Evolutionary conservation across 2,113 vertebrate genomes (phyloP).

Genomic region (Anser brachyrhynchus): DNA sequence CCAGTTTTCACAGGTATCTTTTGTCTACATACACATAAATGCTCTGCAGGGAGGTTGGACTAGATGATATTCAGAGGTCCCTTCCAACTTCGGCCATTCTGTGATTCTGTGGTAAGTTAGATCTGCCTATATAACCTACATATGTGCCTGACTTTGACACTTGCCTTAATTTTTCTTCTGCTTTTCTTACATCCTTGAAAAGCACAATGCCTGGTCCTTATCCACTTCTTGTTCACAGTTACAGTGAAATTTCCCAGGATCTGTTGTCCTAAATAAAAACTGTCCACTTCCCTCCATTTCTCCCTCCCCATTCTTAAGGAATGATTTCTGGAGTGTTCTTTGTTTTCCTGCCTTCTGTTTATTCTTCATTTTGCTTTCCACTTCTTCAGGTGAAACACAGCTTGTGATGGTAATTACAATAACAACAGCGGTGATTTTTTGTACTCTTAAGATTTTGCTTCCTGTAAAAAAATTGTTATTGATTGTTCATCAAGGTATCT

Average conservation of each 20-base stretch:
- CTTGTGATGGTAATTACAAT: background rate
- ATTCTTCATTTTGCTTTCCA: background rate
- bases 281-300: background rate
- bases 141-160: background rate
- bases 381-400: slow-evolving; percentile 13
- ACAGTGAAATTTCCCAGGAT: background rate
- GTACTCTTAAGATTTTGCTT: background rate
- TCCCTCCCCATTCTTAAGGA: background rate
- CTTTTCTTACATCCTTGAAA: background rate
- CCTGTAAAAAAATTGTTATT: slow-evolving; percentile 57
- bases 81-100: no score
- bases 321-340: background rate
- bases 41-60: no score
- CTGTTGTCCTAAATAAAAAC: background rate
- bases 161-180: background rate
- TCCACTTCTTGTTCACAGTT: background rate
- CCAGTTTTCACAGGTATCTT: background rate
- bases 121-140: background rate
- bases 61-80: no score
- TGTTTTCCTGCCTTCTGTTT: background rate
- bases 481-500: slow-evolving; percentile 61
- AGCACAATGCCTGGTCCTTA: background rate
- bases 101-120: background rate
- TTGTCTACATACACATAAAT: background rate
- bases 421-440: background rate